Evolutionary conservation across 2,113 vertebrate genomes (phyloP), one percentile per base, ranked within the genome.

Genomic region (Entosphenus tridentatus): DNA sequence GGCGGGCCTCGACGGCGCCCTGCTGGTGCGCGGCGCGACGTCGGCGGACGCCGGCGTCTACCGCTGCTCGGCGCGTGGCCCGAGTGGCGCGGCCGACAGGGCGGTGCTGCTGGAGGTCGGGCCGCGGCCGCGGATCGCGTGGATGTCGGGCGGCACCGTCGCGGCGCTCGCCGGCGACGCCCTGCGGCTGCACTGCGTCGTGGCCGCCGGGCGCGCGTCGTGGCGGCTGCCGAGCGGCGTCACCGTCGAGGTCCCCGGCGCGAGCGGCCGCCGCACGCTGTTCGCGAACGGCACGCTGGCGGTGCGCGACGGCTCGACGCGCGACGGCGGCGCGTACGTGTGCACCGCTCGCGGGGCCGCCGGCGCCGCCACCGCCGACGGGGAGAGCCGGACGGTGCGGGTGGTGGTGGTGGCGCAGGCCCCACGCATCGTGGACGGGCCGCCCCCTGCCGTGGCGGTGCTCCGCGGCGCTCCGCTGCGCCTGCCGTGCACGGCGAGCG

Each of bases 191-290:
- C 83, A 83, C 55, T 95, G 89, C 67, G 4, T 73, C 8, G 74
- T 80, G 1, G 79, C 75, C 2, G 76, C 75, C 0, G 77, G 76
- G 3, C 76, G 70, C 12, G 70, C 86, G 3, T 81, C 84, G 1
- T 95, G 91, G 91, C 87, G 84, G 0, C 76, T 95, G 7, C 91
- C 89, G 68, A 84, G 56, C 7, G 87, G 87, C 1, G 70, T 81
- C 70, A 58, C 83, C 1, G 73, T 95, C 57, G 83, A 82, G 69
- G 76, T 77, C 1, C 81, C 84, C 0, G 85, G 89, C 55, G 76
- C 72, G 11, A 78, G 77, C 2, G 89, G 85, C 3, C 84, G 89
- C 12, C 79, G 87, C 14, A 75, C 81, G 2, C 71, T 89, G 1
- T 67, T 81, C 71, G 77, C 80, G 11, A 89, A 96, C 4, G 91